Base-by-base conservation (phyloP, 2,888 invertebrate species). In the Anaspis maculata region DNA sequence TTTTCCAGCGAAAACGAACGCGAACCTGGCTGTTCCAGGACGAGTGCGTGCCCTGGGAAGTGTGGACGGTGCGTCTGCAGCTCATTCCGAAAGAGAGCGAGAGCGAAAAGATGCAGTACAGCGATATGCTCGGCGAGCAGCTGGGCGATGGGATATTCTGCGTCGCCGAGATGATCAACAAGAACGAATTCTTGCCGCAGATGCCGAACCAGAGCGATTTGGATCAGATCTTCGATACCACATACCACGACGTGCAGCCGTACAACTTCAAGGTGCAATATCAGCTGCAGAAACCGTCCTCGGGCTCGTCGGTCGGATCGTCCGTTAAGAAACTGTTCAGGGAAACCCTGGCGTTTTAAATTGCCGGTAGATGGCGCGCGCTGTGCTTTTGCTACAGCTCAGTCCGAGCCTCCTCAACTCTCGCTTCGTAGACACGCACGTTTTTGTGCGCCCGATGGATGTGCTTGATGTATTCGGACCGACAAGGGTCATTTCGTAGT, bases 1-100 rank as follows among this genome's bases (percentile, higher is more conserved):
- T 96, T 71, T 95, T 88, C 69, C 91, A 94, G 64, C 86, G 82
- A 66, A 87, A 89, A 51, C 84, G 85, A 54, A 81, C 80, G 54
- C 81, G 88, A 32, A n/a, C n/a, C n/a, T 95, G 95, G 92, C 78
- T 84, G 15, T 89, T 95, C 62, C 80, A 83, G 45, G 78, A 86
- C 4, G 95, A 96, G 60, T 86, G 85, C 59, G 88, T 90, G 56
- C 92, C 96, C 0, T 98, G 97, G 97, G 97, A 98, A 65, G 89
- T 96, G 34, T 98, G 97, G 97, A 95, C 92, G 19, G 77, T 97
- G 3, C 81, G 87, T 52, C 74, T 97, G 46, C 89, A 95, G 61
- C 74, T 96, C 22, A 81, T 91, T 14, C 82, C 84, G 51, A 72
- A 92, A 30, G 80, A 81, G 41, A 86, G 78, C 61, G 92, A 94